Evolutionary conservation across 2,797 vertebrate genomes (phyloP).

Genomic region (Cossypha heuglini): DNA sequence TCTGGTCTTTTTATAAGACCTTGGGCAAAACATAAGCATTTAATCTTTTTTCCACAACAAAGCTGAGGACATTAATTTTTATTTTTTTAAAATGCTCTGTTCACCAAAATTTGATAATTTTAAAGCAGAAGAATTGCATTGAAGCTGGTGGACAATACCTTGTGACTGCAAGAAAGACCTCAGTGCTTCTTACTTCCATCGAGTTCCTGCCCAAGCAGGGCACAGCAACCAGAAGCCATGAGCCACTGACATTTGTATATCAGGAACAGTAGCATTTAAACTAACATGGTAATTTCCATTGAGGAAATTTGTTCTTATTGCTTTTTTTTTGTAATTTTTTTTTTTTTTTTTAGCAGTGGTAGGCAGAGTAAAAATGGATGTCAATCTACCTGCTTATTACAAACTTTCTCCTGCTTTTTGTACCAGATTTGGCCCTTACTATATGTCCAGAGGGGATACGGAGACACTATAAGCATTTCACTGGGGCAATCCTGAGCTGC

Average conservation of each 20-base stretch:
- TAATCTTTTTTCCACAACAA: not conserved
- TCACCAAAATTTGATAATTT: not conserved
- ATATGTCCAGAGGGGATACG: not conserved
- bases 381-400: not conserved
- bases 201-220: not conserved
- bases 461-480: not conserved
- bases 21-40: not conserved
- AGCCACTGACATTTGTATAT: not conserved
- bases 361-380: not conserved
- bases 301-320: not conserved
- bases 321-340: fast-evolving
- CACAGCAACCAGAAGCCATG: not conserved
- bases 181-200: not conserved
- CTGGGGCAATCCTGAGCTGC: not conserved
- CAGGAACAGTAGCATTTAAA: not conserved
- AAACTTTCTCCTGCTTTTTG: not conserved
- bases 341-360: not conserved
- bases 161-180: not conserved
- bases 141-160: not conserved
- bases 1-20: not conserved
- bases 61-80: not conserved
- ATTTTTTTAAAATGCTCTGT: not conserved
- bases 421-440: not conserved
- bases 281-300: not conserved
- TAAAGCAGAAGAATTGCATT: not conserved